Evolutionary conservation across 1,140 invertebrate genomes (phyloP).

Genomic region (Drosophila hydei): DNA sequence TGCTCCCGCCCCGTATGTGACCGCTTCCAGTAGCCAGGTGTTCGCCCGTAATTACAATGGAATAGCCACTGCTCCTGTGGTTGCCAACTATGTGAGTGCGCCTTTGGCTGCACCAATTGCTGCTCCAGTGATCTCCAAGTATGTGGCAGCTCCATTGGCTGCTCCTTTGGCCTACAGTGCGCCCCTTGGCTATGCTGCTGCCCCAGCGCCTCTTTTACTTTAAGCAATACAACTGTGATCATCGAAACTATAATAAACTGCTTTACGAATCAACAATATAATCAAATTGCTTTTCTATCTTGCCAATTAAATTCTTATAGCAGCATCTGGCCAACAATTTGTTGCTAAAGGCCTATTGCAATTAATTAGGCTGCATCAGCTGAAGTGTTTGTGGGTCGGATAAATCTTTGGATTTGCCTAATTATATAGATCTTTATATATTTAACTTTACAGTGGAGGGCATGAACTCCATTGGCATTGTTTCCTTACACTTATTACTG

Average conservation of each 20-base stretch:
- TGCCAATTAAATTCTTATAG: no score
- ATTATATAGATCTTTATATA: no score
- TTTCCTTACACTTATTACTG: no score
- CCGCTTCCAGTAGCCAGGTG: slow-evolving; percentile 84
- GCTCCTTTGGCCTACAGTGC: slow-evolving; percentile 25
- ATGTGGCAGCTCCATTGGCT: slow-evolving; percentile 35
- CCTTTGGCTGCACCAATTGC: slow-evolving; percentile 30
- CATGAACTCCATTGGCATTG: no score
- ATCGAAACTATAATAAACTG: neutral
- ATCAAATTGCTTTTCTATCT: no score
- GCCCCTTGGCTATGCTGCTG: slow-evolving; percentile 29
- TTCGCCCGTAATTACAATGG: slow-evolving; percentile 84
- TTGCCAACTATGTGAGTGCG: slow-evolving; percentile 25
- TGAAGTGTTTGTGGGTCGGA: no score
- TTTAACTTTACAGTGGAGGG: no score
- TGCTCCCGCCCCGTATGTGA: slow-evolving; percentile 76
- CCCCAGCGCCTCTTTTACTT: slow-evolving; percentile 24
- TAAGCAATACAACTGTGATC: neutral
- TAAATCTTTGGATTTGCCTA: no score
- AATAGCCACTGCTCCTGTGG: slow-evolving; percentile 57
- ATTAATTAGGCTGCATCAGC: no score
- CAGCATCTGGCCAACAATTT: no score
- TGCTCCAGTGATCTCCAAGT: slow-evolving; percentile 37
- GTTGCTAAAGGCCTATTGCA: no score
- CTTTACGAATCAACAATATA: no score